A percentile compares a stretch with the other conserved stretches of the same genome.
Conservation (phyloP, 2,888 invertebrate genomes). For the Drosophila aldrichi region DNA sequence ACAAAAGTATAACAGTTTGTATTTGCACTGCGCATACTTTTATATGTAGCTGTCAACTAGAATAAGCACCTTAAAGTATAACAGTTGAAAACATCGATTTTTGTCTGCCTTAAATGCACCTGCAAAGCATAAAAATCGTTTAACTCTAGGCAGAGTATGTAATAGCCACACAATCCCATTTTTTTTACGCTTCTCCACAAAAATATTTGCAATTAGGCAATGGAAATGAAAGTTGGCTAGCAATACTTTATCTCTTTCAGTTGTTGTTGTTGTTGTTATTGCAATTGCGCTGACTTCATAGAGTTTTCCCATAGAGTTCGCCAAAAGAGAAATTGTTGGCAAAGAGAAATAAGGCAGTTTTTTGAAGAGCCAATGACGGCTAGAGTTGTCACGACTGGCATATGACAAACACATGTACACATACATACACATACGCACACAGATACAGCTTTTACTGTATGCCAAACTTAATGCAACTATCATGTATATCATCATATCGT, state of each 20-base stretch:
- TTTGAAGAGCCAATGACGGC: not conserved
- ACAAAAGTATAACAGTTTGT: too few species aligned
- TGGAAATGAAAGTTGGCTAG: constrained; percentile 45
- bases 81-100: too few species aligned
- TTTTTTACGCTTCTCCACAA: constrained; percentile 34
- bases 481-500: too few species aligned
- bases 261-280: not conserved
- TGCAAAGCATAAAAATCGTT: too few species aligned
- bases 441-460: constrained; percentile 13
- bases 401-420: not conserved
- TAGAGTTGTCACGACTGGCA: constrained; percentile 27
- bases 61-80: too few species aligned
- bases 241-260: not conserved
- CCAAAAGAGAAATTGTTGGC: constrained; percentile 28
- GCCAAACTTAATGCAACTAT: constrained; percentile 58
- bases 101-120: too few species aligned
- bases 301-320: constrained; percentile 9
- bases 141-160: not conserved
- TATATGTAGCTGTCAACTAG: too few species aligned
- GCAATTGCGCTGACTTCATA: constrained; percentile 12
- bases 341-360: constrained; percentile 10
- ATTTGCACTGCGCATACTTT: too few species aligned
- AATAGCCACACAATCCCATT: not conserved
- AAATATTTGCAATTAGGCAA: constrained; percentile 72
- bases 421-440: constrained; percentile 4